Base-by-base conservation (phyloP, 1,140 invertebrate species). In the Magallana gigas region DNA sequence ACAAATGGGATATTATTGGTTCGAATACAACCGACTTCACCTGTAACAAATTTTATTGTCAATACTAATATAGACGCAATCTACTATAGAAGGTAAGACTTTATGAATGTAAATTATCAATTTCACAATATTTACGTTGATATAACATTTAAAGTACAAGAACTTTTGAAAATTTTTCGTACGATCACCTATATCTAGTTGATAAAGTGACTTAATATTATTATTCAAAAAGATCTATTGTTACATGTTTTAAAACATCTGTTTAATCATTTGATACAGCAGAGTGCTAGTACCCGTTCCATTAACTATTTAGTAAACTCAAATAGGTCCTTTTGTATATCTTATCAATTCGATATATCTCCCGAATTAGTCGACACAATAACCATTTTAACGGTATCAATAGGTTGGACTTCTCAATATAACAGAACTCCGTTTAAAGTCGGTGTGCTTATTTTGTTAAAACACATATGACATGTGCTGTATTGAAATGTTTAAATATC, bases 401-500 rank as follows among this genome's bases (percentile, higher is more conserved):
- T 76, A 12, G 12, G 68, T 23, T 11, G 8, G 9, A 76, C 68
- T 76, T 76, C 68, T 76, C 68, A 29, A 11, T 29, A 76, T 76
- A 76, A 76, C 23, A 76, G 68, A 76, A 76, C 68, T 76, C 68
- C 18, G 68, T 76, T 76, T 76, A 76, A 76, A 76, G 68, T 76
- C 36, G 23, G 68, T 12, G 23, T 76, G 68, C 18, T 29, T 76
- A 76, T 29, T 36, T 29, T 29, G 18, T 76, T 76, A 76, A 76
- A 76, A 76, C 68, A 76, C 68, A 76, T 76, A 76, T 76, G 68
- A 29, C 68, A 76, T 76, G 68, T 76, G 68, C 68, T 18, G 12
- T 76, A 76, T 76, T 76, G 68, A 76, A 76, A 76, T 76, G 18
- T 76, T 76, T 76, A 76, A 76, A 76, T 76, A 76, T 76, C 68